These are phyloP conservation scores for Australoheros scitulus DNA, from an alignment of 2,113 vertebrate genomes.

Conservation along the genomic window DNA sequence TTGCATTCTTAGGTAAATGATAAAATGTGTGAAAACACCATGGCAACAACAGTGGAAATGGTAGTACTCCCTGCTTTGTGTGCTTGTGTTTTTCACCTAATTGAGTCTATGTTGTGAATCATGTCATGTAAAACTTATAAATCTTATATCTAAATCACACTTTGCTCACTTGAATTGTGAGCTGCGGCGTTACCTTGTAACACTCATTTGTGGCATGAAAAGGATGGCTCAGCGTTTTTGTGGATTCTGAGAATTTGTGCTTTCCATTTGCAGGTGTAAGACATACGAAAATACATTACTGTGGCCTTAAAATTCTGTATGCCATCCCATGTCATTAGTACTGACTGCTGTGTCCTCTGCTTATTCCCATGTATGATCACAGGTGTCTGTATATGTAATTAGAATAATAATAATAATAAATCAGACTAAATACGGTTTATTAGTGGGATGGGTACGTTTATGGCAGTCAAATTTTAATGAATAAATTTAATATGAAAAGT, in stretches of 20 bases:
- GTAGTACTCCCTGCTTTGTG: conserved; percentile 40
- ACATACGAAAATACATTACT: background rate
- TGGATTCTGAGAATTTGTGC: background rate
- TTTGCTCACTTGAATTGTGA: conserved; percentile 35
- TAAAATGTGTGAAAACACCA: conserved; percentile 67
- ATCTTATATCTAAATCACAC: conserved; percentile 45
- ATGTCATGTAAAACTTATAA: conserved; percentile 30
- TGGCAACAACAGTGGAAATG: conserved; percentile 60
- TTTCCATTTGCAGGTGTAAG: background rate
- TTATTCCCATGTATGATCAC: background rate
- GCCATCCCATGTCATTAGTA: background rate
- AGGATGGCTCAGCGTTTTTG: conserved; percentile 35
- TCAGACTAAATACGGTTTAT: background rate
- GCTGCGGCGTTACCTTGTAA: conserved; percentile 14
- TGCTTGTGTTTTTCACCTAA: conserved; percentile 26
- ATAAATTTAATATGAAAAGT: background rate
- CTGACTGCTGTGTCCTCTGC: background rate
- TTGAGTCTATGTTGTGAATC: conserved; percentile 37
- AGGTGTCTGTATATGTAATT: background rate
- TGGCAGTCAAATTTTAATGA: background rate
- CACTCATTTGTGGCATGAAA: conserved; percentile 29
- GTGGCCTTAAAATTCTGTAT: background rate
- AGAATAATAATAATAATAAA: background rate
- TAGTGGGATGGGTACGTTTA: background rate
- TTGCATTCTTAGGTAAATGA: conserved; percentile 58